Evolutionary conservation across 2,113 vertebrate genomes (phyloP).

Genomic region (Chaenocephalus aceratus): DNA sequence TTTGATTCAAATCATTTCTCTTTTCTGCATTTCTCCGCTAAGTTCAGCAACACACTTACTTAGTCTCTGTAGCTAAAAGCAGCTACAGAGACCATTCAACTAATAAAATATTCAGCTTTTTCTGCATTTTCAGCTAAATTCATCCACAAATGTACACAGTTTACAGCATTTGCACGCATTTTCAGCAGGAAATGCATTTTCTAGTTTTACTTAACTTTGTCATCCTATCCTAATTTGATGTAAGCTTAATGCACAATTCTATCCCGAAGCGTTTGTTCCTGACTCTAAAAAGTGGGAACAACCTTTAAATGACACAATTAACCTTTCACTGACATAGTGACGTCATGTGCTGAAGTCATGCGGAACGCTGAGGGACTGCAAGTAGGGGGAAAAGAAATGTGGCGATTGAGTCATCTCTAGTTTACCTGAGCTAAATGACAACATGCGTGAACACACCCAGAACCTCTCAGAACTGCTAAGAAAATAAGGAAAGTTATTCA

Average conservation of each 20-base stretch:
- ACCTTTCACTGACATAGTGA: constrained; percentile 32
- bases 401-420: constrained; percentile 13
- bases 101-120: too few species aligned
- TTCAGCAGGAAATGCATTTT: too few species aligned
- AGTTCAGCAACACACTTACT: too few species aligned
- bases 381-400: constrained; percentile 1
- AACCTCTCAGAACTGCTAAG: not conserved
- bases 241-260: constrained; percentile 32
- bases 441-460: not conserved
- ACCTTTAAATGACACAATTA: constrained; percentile 50
- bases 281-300: not conserved
- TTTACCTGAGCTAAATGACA: constrained; percentile 41
- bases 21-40: too few species aligned
- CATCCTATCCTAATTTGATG: constrained; percentile 22
- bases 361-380: constrained; percentile 14
- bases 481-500: not conserved
- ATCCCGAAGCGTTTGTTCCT: not conserved
- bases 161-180: too few species aligned
- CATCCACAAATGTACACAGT: too few species aligned
- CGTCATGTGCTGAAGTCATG: constrained; percentile 26
- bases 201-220: not conserved
- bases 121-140: too few species aligned
- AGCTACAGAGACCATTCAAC: too few species aligned
- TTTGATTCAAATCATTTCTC: too few species aligned
- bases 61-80: too few species aligned